Base-by-base conservation (phyloP, 2,113 vertebrate genomes). In the Carassius auratus region DNA sequence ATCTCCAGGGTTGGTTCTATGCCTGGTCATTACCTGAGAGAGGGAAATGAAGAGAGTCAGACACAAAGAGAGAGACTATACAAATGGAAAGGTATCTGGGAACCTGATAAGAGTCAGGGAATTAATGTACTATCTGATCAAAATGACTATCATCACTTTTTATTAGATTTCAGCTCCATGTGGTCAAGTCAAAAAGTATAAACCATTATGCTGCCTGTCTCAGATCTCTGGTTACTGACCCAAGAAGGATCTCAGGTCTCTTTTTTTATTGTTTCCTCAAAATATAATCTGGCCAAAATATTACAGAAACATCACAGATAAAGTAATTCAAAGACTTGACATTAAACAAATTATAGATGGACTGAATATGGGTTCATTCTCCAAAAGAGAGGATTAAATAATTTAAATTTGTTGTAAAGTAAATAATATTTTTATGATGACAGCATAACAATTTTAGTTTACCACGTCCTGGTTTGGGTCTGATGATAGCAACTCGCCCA, bases 1-100 rank as follows among this genome's bases (percentile, higher is more conserved):
- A 99, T 99, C 97, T 99, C 98, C 97, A 97, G 96, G 95, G 95
- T 95, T 97, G 96, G 95, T 94, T 95, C 95, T 96, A 94, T 95
- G 96, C 96, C 96, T 98, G 95, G 94, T 97, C 97, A 97, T 99
- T 97, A 98, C 97, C 97, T 99, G 95, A 89, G 89, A 26, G 5
- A 79, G 7, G 26, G 76, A 3, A 30, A 68, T 76, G 30, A 68
- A 86, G 3, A 30, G 14, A 42, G 9, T 82, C n/a, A 85, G 33
- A 30, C 38, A 76, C 7, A 19, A n/a, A 64, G 52, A 87, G 12
- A 17, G 13, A 84, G 21, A 50, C 7, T 17, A 17, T 71, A 55
- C 12, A 52, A 74, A 59, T 21, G 21, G 48, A n/a, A 71, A 3
- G 69, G 23, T 36, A 50, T 50, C 3, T 36, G 61, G 2, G 64